Conservation (phyloP, 2,888 invertebrate genomes). For the Drosophila colorata region DNA sequence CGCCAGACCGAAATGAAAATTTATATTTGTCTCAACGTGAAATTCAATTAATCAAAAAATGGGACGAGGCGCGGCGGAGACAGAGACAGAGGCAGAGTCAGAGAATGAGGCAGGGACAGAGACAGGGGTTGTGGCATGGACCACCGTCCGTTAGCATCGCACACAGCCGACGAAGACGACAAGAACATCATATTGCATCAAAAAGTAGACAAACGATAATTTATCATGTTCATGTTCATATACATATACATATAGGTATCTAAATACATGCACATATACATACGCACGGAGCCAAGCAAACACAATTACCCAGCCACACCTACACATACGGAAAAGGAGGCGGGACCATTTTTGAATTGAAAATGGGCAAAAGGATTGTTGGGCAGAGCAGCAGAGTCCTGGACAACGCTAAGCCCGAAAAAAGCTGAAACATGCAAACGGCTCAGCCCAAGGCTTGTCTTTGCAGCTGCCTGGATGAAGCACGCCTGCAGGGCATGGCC, state of each 20-base stretch:
- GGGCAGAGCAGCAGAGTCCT: conserved; percentile 8
- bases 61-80: conserved; percentile 30
- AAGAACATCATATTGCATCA: conserved; percentile 75
- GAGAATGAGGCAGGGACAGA: neutral
- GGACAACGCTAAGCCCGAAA: conserved; percentile 24
- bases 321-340: neutral
- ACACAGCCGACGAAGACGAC: conserved; percentile 55
- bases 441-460: conserved; percentile 40
- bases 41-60: conserved; percentile 76
- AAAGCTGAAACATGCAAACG: conserved; percentile 43
- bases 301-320: conserved; percentile 29
- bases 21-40: conserved; percentile 68
- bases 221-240: conserved; percentile 65
- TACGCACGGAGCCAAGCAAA: conserved; percentile 21
- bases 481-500: conserved; percentile 53
- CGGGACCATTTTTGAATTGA: conserved; percentile 42
- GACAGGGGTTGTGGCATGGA: conserved; percentile 4
- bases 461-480: conserved; percentile 51
- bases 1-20: conserved; percentile 55
- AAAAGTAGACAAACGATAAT: conserved; percentile 67
- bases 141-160: conserved; percentile 16
- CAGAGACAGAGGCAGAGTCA: conserved; percentile 1
- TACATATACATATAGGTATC: neutral
- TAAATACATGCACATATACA: neutral
- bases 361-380: conserved; percentile 45